Evolutionary conservation across 2,797 vertebrate species (phyloP).

Genomic region (Enteromius unitaeniatus): DNA sequence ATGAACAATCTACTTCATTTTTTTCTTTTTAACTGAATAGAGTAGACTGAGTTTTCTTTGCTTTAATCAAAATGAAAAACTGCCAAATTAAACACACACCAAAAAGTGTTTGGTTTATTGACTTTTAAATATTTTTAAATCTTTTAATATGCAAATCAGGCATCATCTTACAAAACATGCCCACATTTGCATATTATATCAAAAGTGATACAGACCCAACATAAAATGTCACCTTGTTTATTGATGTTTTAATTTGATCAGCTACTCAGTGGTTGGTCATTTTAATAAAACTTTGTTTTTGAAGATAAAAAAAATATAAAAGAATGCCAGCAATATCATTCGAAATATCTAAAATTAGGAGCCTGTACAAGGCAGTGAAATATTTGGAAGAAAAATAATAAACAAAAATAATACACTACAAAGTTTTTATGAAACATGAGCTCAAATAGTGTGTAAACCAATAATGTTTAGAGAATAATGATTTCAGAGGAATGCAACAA

Average conservation of each 20-base stretch:
- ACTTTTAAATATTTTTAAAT: neutral
- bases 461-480: neutral
- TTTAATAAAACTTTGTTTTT: neutral
- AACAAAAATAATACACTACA: neutral
- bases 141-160: neutral
- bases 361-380: neutral
- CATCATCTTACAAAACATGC: slow-evolving; percentile 3
- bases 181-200: neutral
- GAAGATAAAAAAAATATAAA: neutral
- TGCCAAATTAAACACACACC: neutral
- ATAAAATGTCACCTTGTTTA: neutral
- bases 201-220: neutral
- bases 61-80: neutral
- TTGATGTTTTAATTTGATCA: slow-evolving; percentile 8
- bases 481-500: neutral
- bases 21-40: neutral
- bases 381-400: neutral
- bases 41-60: neutral
- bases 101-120: neutral
- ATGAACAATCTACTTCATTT: neutral
- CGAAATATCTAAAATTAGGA: neutral
- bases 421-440: neutral
- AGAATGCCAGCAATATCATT: neutral
- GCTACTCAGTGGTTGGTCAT: neutral
- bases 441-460: neutral